These are phyloP conservation scores for Tonatia bakeri DNA, from an alignment of 2,113 vertebrate species.

Conservation along the genomic window DNA sequence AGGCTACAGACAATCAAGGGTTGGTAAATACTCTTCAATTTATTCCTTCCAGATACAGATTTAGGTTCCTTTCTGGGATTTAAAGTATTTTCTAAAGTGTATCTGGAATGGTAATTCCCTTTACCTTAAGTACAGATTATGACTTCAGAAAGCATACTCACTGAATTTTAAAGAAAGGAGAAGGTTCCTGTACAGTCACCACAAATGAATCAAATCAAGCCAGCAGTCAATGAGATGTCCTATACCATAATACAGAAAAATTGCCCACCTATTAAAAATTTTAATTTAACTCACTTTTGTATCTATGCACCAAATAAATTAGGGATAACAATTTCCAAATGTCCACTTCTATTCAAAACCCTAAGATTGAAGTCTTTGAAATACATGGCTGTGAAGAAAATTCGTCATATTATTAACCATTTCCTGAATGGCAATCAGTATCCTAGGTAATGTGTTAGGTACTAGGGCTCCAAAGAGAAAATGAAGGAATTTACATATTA, in stretches of 20 bases:
- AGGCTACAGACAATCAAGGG: not conserved
- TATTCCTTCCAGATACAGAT: not conserved
- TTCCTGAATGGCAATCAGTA: not conserved
- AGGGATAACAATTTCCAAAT: not conserved
- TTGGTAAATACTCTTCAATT: not conserved
- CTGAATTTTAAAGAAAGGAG: slow-evolving; percentile 30
- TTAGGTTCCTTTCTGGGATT: not conserved
- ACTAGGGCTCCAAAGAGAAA: slow-evolving; percentile 1
- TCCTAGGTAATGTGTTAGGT: not conserved
- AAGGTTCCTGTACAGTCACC: not conserved
- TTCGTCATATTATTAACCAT: not conserved
- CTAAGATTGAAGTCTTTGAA: not conserved
- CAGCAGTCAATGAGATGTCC: not conserved
- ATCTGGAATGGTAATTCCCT: not conserved
- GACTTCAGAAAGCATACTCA: not conserved
- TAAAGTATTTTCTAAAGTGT: slow-evolving; percentile 2
- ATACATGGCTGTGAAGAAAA: not conserved
- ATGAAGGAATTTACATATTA: not conserved
- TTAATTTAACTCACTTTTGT: not conserved
- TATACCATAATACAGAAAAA: not conserved
- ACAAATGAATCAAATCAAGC: not conserved
- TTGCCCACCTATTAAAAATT: not conserved
- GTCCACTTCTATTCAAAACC: slow-evolving; percentile 6
- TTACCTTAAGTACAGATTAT: not conserved
- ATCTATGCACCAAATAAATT: not conserved